Conservation (phyloP, 2,888 invertebrate genomes). For the Philonicus albiceps region DNA sequence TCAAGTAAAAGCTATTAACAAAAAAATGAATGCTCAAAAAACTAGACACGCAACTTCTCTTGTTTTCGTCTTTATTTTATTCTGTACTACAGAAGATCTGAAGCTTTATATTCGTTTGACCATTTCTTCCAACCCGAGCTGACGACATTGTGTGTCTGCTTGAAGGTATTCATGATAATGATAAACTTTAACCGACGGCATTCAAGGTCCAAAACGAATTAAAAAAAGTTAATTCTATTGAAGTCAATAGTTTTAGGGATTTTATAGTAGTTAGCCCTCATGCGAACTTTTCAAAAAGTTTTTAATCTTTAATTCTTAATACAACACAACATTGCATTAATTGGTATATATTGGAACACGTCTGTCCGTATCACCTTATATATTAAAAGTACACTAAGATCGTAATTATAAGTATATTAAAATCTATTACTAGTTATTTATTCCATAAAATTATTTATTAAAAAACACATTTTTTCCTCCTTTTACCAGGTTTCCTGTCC, state of each 20-base stretch:
- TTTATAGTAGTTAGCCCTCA: no score
- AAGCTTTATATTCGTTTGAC: background rate
- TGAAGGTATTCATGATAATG: background rate
- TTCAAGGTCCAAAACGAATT: background rate
- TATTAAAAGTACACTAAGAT: no score
- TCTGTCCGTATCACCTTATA: no score
- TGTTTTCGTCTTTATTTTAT: background rate
- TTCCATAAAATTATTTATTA: no score
- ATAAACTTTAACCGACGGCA: background rate
- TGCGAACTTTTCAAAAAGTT: no score
- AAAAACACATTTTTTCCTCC: no score
- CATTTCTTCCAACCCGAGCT: background rate
- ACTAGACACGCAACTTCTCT: background rate
- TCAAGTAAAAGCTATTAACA: background rate
- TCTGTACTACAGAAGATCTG: background rate
- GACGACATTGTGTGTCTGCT: background rate
- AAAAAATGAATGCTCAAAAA: background rate
- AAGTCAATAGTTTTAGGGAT: background rate
- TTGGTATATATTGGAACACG: no score
- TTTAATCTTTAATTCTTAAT: background rate
- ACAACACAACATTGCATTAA: no score
- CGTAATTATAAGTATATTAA: no score
- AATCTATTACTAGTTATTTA: no score
- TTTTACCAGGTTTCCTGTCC: no score
- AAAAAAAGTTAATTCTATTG: background rate